These are phyloP conservation scores for Microchrysa polita DNA, from an alignment of 2,888 invertebrate genomes.

Conservation along the genomic window DNA sequence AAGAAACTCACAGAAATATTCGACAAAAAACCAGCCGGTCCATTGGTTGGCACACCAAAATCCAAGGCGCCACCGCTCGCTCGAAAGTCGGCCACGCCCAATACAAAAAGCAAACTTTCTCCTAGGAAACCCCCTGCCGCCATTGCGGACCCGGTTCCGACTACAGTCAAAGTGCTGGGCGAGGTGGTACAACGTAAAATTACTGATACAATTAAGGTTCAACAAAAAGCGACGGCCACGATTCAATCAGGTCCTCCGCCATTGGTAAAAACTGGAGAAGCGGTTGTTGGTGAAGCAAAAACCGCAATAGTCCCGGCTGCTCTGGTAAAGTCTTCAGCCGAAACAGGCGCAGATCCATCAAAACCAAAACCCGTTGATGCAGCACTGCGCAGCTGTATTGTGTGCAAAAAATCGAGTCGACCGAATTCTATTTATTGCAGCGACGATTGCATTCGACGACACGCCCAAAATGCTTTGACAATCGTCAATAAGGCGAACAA, in stretches of 20 bases:
- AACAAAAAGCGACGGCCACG: background rate
- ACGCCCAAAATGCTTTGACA: conserved; percentile 75
- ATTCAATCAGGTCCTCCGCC: conserved; percentile 17
- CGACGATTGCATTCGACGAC: conserved; percentile 84
- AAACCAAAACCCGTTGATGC: conserved; percentile 46
- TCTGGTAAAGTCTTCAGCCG: background rate
- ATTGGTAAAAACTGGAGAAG: conserved; percentile 19
- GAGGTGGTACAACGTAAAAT: conserved; percentile 25
- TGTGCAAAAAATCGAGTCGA: conserved; percentile 80
- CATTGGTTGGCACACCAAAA: background rate
- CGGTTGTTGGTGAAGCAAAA: background rate
- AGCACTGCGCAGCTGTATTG: conserved; percentile 69
- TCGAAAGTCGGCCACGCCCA: conserved; percentile 1
- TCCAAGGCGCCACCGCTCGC: conserved; percentile 11
- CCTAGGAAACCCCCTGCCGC: background rate
- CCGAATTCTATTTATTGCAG: conserved; percentile 90
- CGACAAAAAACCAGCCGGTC: conserved; percentile 42
- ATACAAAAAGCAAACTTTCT: background rate
- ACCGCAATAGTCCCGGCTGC: background rate
- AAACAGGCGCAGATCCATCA: conserved; percentile 43
- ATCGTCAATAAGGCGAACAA: conserved; percentile 53
- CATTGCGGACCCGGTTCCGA: background rate
- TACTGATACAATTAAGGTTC: conserved; percentile 1
- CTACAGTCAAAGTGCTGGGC: background rate
- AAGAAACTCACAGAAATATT: conserved; percentile 49